Percentiles rank a stretch among this genome's conserved stretches.
These are phyloP conservation scores for Ochropleura plecta DNA, from an alignment of 2,888 invertebrate genomes.

Conservation along the genomic window DNA sequence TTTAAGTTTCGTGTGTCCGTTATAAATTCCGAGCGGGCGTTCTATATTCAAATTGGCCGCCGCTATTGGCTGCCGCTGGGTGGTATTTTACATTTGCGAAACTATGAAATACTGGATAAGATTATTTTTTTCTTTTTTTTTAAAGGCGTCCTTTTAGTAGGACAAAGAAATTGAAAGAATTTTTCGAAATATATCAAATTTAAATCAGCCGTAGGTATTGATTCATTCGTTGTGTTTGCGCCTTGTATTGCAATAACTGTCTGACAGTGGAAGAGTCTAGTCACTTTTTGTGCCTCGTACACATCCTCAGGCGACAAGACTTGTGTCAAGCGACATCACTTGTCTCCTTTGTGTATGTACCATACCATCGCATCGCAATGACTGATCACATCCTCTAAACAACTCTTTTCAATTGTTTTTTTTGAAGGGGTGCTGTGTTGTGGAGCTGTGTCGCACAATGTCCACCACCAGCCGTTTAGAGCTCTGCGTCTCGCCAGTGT, in stretches of 20 bases:
- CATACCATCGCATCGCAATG: no score
- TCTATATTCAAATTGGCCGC: conserved; percentile 90
- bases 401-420: no score
- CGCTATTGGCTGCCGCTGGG: conserved; percentile 83
- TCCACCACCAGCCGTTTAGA: no score
- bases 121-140: conserved; percentile 22
- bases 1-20: conserved; percentile 87
- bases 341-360: not conserved
- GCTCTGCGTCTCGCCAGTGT: no score
- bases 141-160: not conserved
- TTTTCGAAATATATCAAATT: not conserved
- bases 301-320: not conserved
- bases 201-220: not conserved
- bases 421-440: no score
- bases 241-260: not conserved
- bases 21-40: conserved; percentile 87
- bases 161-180: not conserved
- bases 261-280: not conserved
- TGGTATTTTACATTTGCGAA: conserved; percentile 75
- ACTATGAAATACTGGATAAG: conserved; percentile 64
- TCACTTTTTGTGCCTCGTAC: not conserved
- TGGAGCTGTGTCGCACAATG: no score
- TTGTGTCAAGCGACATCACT: not conserved
- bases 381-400: no score
- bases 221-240: not conserved